Conservation (phyloP, 1,140 invertebrate genomes). For the Nylanderia fulva region DNA sequence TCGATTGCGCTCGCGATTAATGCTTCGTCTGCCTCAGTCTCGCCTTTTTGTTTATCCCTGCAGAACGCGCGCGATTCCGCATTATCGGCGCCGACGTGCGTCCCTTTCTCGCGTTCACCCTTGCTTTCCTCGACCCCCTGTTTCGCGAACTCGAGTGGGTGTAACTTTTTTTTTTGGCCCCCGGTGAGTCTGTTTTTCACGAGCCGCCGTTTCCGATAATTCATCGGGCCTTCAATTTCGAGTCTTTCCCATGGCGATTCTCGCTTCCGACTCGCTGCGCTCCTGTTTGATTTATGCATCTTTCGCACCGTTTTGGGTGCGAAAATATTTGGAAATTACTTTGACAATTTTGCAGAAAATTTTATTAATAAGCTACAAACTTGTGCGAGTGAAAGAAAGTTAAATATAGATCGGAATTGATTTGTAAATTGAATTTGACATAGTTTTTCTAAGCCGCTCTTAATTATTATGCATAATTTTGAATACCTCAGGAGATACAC, state of each 20-base stretch:
- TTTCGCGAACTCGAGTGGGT: neutral
- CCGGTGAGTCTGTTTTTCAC: slow-evolving; percentile 22
- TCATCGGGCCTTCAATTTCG: slow-evolving; percentile 49
- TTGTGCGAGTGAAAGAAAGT: neutral
- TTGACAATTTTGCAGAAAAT: neutral
- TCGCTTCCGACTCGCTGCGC: slow-evolving; percentile 19
- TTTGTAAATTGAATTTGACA: slow-evolving; percentile 28
- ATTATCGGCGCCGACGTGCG: slow-evolving; percentile 56
- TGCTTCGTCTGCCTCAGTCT: slow-evolving; percentile 30
- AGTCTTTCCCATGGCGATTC: neutral
- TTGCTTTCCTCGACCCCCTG: slow-evolving; percentile 26
- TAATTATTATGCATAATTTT: slow-evolving; percentile 78
- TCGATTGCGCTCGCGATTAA: slow-evolving; percentile 72
- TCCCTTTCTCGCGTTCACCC: neutral
- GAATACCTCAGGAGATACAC: slow-evolving; percentile 66
- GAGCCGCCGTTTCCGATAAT: slow-evolving; percentile 6
- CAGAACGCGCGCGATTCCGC: slow-evolving; percentile 29
- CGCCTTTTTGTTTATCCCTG: slow-evolving; percentile 60
- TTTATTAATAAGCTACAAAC: neutral
- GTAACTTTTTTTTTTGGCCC: neutral
- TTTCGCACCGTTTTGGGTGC: neutral
- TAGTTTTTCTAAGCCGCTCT: neutral
- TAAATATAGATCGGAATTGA: neutral
- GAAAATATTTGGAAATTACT: neutral
- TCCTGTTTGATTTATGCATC: neutral